A percentile compares a stretch with the other conserved stretches of the same genome.
Evolutionary conservation across 2,797 vertebrate species (phyloP).

Genomic region (Mico argentatus): DNA sequence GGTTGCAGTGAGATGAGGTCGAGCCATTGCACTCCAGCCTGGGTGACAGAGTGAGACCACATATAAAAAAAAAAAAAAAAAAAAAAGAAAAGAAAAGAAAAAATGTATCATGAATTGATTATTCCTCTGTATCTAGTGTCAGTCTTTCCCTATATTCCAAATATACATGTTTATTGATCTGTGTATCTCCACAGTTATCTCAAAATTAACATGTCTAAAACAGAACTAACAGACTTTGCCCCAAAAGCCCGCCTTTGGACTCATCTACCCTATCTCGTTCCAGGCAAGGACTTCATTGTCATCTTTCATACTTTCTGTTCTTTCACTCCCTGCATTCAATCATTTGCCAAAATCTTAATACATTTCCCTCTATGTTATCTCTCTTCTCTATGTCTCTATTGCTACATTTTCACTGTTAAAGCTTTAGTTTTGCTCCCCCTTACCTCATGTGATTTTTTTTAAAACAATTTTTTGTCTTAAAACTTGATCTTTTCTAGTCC

Average conservation of each 20-base stretch:
- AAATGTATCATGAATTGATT: neutral
- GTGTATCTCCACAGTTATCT: neutral
- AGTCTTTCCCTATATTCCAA: neutral
- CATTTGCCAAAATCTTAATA: constrained; percentile 22
- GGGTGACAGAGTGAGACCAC: too few species aligned
- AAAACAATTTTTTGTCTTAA: neutral
- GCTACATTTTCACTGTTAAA: neutral
- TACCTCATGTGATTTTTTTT: neutral
- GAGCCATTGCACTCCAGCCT: too few species aligned
- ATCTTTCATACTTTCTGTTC: neutral
- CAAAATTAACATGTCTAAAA: constrained; percentile 26
- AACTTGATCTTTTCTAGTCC: constrained; percentile 40
- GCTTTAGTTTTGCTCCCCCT: constrained; percentile 9
- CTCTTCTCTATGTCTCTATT: neutral
- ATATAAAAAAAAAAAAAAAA: too few species aligned
- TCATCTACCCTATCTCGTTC: neutral
- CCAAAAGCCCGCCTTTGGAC: neutral
- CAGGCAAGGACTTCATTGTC: constrained; percentile 11
- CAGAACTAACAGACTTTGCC: neutral
- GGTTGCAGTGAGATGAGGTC: too few species aligned
- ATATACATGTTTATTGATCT: neutral
- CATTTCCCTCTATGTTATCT: neutral
- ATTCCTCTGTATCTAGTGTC: constrained; percentile 12
- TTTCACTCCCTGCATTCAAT: neutral
- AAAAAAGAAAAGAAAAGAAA: too few species aligned